These are phyloP conservation scores for Calameuta filiformis DNA, from an alignment of 2,888 invertebrate genomes.

Conservation along the genomic window DNA sequence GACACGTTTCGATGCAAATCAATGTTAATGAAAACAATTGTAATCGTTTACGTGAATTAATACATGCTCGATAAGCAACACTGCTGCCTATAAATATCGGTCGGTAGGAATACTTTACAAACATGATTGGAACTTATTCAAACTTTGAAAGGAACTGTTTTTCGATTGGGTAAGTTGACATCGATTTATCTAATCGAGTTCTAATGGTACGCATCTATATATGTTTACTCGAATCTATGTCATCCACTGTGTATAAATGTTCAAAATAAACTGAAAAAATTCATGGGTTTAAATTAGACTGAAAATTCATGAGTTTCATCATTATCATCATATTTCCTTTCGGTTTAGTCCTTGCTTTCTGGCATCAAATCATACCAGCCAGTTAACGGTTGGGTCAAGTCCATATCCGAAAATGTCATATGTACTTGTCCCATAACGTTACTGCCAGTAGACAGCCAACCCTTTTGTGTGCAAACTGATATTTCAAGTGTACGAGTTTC, in stretches of 20 bases:
- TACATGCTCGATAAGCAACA: not conserved
- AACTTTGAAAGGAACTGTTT: not conserved
- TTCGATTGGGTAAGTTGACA: not conserved
- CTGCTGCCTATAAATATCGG: not conserved
- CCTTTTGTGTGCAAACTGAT: conserved; percentile 89
- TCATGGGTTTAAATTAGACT: not conserved
- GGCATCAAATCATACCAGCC: conserved; percentile 80
- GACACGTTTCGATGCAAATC: not conserved
- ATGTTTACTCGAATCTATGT: not conserved
- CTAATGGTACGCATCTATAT: not conserved
- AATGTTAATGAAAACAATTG: not conserved
- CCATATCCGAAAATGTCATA: conserved; percentile 75
- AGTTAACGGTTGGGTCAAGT: conserved; percentile 76
- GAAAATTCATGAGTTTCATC: conserved; percentile 15
- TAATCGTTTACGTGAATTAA: not conserved
- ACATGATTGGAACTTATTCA: not conserved
- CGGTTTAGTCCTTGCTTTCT: conserved; percentile 64
- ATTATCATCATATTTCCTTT: conserved; percentile 34
- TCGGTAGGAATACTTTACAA: not conserved
- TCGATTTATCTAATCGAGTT: not conserved
- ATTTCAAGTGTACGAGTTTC: conserved; percentile 83
- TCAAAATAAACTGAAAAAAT: not conserved
- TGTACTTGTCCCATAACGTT: conserved; percentile 86
- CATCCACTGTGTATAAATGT: not conserved
- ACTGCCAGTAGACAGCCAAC: conserved; percentile 82